Conservation (phyloP, 2,797 vertebrate genomes). For the Pteropus rufus region DNA sequence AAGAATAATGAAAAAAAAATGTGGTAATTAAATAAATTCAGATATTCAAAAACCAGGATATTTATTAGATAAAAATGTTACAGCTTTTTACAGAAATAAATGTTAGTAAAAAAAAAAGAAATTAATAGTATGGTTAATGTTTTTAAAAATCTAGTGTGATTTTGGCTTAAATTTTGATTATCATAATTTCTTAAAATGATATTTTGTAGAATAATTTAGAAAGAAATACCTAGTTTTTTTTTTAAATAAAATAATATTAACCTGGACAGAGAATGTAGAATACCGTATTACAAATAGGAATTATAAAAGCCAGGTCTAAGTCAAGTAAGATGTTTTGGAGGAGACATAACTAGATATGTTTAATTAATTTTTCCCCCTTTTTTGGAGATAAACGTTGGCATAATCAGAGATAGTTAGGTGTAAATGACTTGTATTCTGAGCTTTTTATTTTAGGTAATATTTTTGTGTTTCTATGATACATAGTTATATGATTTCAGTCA, state of each 20-base stretch:
- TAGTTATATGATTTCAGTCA: background rate
- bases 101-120: background rate
- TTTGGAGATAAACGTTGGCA: background rate
- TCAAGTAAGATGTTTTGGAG: background rate
- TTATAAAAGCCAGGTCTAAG: background rate
- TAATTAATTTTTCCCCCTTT: background rate
- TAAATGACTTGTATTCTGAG: background rate
- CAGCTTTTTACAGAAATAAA: background rate
- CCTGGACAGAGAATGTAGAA: background rate
- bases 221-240: background rate
- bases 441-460: background rate
- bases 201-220: background rate
- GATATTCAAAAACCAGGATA: background rate
- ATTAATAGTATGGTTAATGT: background rate
- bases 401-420: background rate
- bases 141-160: background rate
- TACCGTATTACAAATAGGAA: background rate
- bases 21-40: background rate
- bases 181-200: background rate
- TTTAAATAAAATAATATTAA: background rate
- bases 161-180: slow-evolving; percentile 15
- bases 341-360: background rate
- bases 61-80: background rate
- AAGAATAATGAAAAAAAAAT: background rate
- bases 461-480: background rate